Base-by-base conservation (phyloP, 2,113 vertebrate genomes). In the Paedocypris sp. region DNA sequence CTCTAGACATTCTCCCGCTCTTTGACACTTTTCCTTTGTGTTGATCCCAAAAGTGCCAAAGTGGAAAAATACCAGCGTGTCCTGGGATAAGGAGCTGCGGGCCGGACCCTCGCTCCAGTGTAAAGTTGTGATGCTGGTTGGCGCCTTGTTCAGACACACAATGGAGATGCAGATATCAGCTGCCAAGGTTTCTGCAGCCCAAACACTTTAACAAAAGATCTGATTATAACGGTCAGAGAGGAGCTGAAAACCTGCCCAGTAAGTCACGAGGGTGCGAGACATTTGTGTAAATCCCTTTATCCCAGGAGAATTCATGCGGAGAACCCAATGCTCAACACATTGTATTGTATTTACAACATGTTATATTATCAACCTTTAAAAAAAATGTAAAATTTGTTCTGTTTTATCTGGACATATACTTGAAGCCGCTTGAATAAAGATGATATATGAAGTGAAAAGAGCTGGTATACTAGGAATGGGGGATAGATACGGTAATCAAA, bases 141-240 rank as follows among this genome's bases (percentile, higher is more conserved):
- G 51, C 36, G 18, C 41, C 50, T 68, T 57, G 9, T 35, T 60
- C 50, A 51, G 25, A 50, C 43, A 36, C 62, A 73, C 72, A 77
- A 77, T 71, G 49, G 66, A 62, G 60, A 64, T 45, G 63, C 70
- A 67, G 65, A 74, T 64, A 74, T 77, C 70, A 77, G 72, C 65
- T 74, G 70, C 75, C 59, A 60, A 38, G 58, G 42, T 56, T 43
- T 67, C 60, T 50, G 62, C 11, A 31, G 49, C 49, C 66, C 64
- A 71, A 66, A 69, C 63, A 51, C 47, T 58, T 58, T 15, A 61
- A 75, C 75, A 74, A 77, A 74, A 67, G 75, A 64, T 25, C 56
- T 13, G 63, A 74, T 77, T 73, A 69, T 75, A 48, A 66, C 31
- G 3, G 51, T 28, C 26, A 64, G 36, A 48, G 62, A 60, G 49